Base-by-base conservation (phyloP, 2,888 invertebrate genomes). In the Ormyrus thymus region DNA sequence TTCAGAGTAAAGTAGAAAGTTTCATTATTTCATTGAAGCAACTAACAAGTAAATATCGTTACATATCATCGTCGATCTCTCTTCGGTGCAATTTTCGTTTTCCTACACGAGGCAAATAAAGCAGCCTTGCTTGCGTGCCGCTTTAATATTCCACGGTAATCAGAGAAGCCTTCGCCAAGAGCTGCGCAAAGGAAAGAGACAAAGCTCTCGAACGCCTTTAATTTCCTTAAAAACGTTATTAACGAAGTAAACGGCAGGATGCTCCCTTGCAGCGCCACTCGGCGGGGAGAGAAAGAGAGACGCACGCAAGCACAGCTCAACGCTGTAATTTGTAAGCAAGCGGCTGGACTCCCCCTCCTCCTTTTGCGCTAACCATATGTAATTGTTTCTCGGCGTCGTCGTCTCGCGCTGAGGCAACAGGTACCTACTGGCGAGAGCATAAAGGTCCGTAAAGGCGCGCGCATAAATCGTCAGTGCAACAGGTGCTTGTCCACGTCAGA, bases 301-400 rank as follows among this genome's bases (percentile, higher is more conserved):
- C 51, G 58, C 50, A 13, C 13, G 29, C 65, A 13, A 10, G 45
- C 11, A 11, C 15, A 9, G 62, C 66, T 77, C 78, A 73, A 78
- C 64, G 66, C 71, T 61, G 75, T 61, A 79, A 79, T 79, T 79
- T 71, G 79, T 75, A 79, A 71, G 79, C 79, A 75, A 61, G 29
- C 56, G 4, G 58, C 71, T 56, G 65, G 62, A 74, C 64, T 69
- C 2, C 64, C 43, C 48, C 29, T 9, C 55, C 56, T 73, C 71
- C 78, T 72, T 68, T 72, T 68, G 72, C 56, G 48, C 65, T 59
- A 74, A 70, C 74, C 78, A 62, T 70, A 74, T 74, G 65, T 79
- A 74, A 79, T 79, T 79, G 78, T 79, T 78, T 79, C 79, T 70
- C 74, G 13, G n/a, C 68, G 46, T 66, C 72, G 66, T 61, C 65